Percentiles rank a stretch among this genome's conserved stretches.
Evolutionary conservation across 2,797 vertebrate species (phyloP).

Genomic region (Pangasius macronema): DNA sequence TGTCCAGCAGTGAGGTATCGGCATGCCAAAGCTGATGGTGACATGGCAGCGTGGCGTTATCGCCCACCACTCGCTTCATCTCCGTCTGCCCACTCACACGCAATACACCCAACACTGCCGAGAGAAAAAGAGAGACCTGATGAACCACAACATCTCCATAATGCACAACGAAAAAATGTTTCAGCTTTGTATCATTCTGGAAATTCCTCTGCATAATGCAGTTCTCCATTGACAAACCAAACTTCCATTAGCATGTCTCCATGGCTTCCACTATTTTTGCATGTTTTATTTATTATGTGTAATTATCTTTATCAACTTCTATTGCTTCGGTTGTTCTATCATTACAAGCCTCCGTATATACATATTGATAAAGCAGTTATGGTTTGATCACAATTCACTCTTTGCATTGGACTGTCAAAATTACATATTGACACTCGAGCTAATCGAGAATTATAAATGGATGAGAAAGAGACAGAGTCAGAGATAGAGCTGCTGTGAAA

Average conservation of each 20-base stretch:
- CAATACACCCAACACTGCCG: conserved; percentile 65
- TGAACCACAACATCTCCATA: not conserved
- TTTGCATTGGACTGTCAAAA: not conserved
- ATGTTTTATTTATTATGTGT: not conserved
- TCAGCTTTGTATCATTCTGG: not conserved
- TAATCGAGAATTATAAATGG: not conserved
- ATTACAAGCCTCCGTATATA: not conserved
- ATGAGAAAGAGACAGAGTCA: conserved; percentile 18
- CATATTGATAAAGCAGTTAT: not conserved
- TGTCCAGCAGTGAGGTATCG: conserved; percentile 85
- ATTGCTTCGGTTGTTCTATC: not conserved
- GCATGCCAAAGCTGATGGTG: conserved; percentile 85
- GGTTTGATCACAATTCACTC: not conserved
- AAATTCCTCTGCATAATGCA: not conserved
- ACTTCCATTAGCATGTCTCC: not conserved
- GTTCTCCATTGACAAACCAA: not conserved
- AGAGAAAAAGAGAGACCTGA: not conserved
- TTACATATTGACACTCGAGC: conserved; percentile 4
- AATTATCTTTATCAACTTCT: not conserved
- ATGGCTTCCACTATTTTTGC: not conserved
- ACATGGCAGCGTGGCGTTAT: conserved; percentile 89
- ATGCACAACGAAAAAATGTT: not conserved
- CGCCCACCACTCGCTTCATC: conserved; percentile 87
- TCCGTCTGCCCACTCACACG: conserved; percentile 78
- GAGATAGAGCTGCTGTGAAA: conserved; percentile 16